Percentiles rank a stretch among this genome's conserved stretches.
Evolutionary conservation across 1,140 invertebrate genomes (phyloP).

Genomic region (Matsumurasca onukii): DNA sequence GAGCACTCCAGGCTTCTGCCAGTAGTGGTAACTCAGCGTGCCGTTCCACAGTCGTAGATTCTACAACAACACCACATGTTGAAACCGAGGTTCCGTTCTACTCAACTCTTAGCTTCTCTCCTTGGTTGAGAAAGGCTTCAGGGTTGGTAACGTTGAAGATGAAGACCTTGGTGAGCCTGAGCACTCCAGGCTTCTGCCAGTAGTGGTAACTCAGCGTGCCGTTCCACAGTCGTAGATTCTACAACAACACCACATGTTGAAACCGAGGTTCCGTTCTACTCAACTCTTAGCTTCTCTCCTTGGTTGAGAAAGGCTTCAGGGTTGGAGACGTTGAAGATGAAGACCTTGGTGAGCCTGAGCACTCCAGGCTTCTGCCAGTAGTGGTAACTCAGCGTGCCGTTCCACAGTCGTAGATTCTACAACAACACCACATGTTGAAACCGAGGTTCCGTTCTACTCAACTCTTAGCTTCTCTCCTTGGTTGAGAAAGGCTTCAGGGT

Average conservation of each 20-base stretch:
- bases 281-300: constrained; percentile 77
- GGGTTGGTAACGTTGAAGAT: constrained; percentile 88
- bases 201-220: constrained; percentile 84
- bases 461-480: constrained; percentile 77
- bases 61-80: too few relatives aligned
- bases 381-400: constrained; percentile 81
- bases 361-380: constrained; percentile 89
- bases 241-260: too few relatives aligned
- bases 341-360: constrained; percentile 84
- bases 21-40: constrained; percentile 80
- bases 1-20: constrained; percentile 87
- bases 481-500: constrained; percentile 76
- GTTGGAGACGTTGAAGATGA: constrained; percentile 87
- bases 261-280: constrained; percentile 82
- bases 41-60: constrained; percentile 82
- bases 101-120: constrained; percentile 77
- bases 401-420: constrained; percentile 80
- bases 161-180: constrained; percentile 85
- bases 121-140: constrained; percentile 72
- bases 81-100: constrained; percentile 85
- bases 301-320: constrained; percentile 74
- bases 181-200: constrained; percentile 85
- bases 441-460: constrained; percentile 80
- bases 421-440: too few relatives aligned
- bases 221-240: constrained; percentile 83